Percentiles rank a stretch among this genome's conserved stretches.
These are phyloP conservation scores for Halocaridina rubra DNA, from an alignment of 2,888 invertebrate genomes.

Conservation along the genomic window DNA sequence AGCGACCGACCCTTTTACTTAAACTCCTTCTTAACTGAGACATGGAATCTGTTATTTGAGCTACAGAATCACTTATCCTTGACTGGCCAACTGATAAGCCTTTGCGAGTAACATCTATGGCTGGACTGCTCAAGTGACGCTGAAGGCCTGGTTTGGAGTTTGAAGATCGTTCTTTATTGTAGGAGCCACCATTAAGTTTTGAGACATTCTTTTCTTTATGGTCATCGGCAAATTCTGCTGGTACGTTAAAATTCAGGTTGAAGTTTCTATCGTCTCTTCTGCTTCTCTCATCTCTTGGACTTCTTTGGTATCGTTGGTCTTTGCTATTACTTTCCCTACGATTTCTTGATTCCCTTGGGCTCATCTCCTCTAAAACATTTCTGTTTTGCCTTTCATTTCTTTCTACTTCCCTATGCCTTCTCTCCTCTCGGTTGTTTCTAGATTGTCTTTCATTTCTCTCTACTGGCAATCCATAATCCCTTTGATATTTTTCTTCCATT, in stretches of 20 bases:
- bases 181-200: background rate
- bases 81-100: conserved; percentile 34
- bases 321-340: background rate
- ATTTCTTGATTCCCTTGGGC: background rate
- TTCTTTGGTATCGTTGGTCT: background rate
- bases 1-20: conserved; percentile 18
- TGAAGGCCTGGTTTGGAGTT: background rate
- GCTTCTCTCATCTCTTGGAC: background rate
- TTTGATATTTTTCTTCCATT: no score
- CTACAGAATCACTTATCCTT: conserved; percentile 31
- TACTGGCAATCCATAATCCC: no score
- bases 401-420: background rate
- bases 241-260: background rate
- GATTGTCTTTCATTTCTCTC: background rate
- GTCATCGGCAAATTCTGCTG: background rate
- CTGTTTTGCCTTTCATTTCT: background rate
- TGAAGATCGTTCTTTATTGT: background rate
- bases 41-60: conserved; percentile 29
- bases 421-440: background rate
- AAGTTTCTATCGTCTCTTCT: background rate
- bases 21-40: conserved; percentile 20
- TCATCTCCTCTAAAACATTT: background rate
- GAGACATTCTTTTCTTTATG: background rate
- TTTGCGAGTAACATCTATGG: background rate
- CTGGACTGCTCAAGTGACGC: conserved; percentile 11